These are phyloP conservation scores for Dione vanillae DNA, from an alignment of 2,888 invertebrate species.

Conservation along the genomic window DNA sequence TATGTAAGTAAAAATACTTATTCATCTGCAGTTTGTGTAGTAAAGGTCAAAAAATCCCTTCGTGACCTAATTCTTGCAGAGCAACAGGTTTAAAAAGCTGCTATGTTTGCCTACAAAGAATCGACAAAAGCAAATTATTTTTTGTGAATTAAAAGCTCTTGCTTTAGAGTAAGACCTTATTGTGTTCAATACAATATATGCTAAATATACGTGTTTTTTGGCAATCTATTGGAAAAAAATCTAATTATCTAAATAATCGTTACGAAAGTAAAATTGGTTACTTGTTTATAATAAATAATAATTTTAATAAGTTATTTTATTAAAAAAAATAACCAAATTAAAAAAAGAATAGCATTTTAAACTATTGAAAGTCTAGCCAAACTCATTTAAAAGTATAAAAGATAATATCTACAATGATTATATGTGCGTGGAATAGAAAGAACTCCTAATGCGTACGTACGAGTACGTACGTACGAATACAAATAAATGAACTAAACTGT, in stretches of 20 bases:
- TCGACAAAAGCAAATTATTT: neutral
- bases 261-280: too few species aligned
- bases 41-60: neutral
- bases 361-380: neutral
- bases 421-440: conserved; percentile 33
- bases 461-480: conserved; percentile 6
- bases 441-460: conserved; percentile 20
- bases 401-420: conserved; percentile 29
- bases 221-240: too few species aligned
- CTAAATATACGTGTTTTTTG: neutral
- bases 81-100: neutral
- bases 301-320: too few species aligned
- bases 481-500: conserved; percentile 9
- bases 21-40: neutral
- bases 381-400: conserved; percentile 25
- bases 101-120: neutral
- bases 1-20: neutral
- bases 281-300: too few species aligned
- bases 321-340: too few species aligned
- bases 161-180: neutral
- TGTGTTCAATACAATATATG: too few species aligned
- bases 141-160: neutral
- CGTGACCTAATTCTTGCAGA: conserved; percentile 8
- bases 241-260: too few species aligned
- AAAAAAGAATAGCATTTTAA: too few species aligned